phyloP scores from a whole-genome alignment of 2,113 vertebrate genomes.

The Strix uralensis region DNA sequence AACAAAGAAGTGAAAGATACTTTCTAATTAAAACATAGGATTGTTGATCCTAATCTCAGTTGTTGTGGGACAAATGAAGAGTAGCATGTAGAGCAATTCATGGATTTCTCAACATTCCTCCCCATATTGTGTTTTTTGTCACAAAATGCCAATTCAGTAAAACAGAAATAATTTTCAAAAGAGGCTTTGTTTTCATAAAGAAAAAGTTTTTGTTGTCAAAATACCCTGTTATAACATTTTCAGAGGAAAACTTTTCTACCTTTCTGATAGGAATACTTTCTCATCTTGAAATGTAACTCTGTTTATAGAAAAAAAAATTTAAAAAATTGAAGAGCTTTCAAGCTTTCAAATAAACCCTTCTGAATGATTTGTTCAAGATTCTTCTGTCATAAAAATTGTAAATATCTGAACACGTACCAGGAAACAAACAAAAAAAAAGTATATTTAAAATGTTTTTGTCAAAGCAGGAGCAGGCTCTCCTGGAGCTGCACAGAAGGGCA shows the following conservation, averaged over 20 bases:
- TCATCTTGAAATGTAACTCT: neutral
- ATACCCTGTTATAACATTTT: neutral
- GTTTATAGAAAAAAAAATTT: neutral
- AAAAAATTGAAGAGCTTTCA: neutral
- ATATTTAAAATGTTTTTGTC: neutral
- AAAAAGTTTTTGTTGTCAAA: neutral
- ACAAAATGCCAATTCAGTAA: neutral
- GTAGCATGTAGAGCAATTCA: neutral
- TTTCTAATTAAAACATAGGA: constrained; percentile 42
- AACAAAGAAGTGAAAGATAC: constrained; percentile 35
- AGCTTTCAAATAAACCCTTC: neutral
- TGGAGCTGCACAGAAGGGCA: neutral
- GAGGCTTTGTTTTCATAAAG: neutral
- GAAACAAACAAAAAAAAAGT: neutral
- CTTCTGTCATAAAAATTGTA: neutral
- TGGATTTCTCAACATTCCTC: neutral
- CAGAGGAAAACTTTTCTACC: neutral
- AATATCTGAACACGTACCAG: neutral
- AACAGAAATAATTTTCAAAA: neutral
- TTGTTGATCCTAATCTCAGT: constrained; percentile 28
- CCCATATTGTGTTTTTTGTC: neutral
- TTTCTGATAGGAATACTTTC: neutral
- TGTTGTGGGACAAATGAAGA: constrained; percentile 4
- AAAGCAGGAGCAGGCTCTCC: neutral
- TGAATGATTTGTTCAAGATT: neutral